Base-by-base conservation (phyloP, 1,140 invertebrate species). In the Drosophila murphyi region DNA sequence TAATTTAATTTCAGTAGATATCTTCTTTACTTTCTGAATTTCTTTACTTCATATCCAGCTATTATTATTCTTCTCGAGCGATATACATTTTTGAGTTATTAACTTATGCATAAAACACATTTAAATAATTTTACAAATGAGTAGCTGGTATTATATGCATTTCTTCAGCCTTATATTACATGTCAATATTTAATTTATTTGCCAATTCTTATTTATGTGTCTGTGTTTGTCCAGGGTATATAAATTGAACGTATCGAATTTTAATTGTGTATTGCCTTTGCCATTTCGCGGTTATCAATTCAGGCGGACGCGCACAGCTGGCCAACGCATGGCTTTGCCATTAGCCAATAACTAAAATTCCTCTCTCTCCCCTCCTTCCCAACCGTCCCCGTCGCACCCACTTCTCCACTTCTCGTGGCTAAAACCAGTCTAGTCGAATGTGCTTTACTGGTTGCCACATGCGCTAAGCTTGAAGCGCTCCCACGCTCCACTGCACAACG, bases 221-320 rank as follows among this genome's bases (percentile, higher is more conserved):
- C 2, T 55, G 28, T 57, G 39, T 31, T 12, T 29, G 12, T 43
- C 10, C 8, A 55, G 71, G 56, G 71, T 73, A 61, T 60, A 2
- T 31, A 76, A 73, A 88, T 88, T 71, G 80, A 78, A 70, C 80
- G 67, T 80, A 80, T 77, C 71, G 77, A 89, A 88, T 88, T 88
- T 82, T 78, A 47, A 55, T 69, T 60, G 55, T 63, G 72, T 69
- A 64, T 76, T 74, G 83, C 68, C 86, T 83, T 89, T 88, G 83
- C 89, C 87, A 89, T 89, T 88, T 88, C 85, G 85, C 83, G 85
- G 83, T 83, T 88, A 89, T 83, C 83, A 89, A 88, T 83, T 71
- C 65, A 56, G 48, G 35, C 54, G 64, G 67, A 76, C 72, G 83
- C 76, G 79, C 82, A 88, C 82, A 87, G 83, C 83, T 87, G 82